phyloP scores from a whole-genome alignment of 2,888 invertebrate genomes.

The Microplitis manilae region DNA sequence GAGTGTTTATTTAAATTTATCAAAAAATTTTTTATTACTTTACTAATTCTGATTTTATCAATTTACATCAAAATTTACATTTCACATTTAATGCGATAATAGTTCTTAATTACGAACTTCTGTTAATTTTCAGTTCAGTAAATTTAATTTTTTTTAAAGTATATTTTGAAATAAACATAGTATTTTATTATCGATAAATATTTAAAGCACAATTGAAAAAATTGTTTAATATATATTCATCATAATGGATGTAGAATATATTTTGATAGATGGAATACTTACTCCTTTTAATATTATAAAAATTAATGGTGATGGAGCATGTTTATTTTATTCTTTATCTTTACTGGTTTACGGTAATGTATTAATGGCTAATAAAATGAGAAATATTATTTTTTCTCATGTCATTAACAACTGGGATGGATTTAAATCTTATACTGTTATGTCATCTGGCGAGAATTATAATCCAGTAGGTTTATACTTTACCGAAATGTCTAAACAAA shows the following conservation, averaged over 20 bases:
- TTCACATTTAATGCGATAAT: too few species aligned
- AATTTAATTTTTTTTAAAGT: too few species aligned
- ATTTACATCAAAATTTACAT: too few species aligned
- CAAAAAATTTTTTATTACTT: too few species aligned
- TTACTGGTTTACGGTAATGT: conserved; percentile 15
- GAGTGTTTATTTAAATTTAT: too few species aligned
- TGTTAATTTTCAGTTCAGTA: too few species aligned
- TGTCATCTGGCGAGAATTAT: conserved; percentile 13
- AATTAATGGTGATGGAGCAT: conserved; percentile 15
- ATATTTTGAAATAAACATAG: too few species aligned
- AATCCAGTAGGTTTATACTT: not conserved
- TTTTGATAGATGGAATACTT: conserved; percentile 4
- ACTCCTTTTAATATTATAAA: not conserved
- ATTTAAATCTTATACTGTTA: conserved; percentile 20
- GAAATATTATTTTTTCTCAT: conserved; percentile 15
- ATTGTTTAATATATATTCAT: too few species aligned
- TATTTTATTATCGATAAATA: too few species aligned
- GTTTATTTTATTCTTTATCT: conserved; percentile 8
- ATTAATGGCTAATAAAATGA: conserved; percentile 11
- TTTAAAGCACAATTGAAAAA: too few species aligned
- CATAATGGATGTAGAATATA: conserved; percentile 14
- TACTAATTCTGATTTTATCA: too few species aligned
- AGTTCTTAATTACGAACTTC: too few species aligned
- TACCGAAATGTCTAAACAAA: conserved; percentile 17
- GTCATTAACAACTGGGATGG: conserved; percentile 16